These are phyloP conservation scores for Eueremaeus valkanovi DNA, from an alignment of 2,888 invertebrate genomes.

Conservation along the genomic window DNA sequence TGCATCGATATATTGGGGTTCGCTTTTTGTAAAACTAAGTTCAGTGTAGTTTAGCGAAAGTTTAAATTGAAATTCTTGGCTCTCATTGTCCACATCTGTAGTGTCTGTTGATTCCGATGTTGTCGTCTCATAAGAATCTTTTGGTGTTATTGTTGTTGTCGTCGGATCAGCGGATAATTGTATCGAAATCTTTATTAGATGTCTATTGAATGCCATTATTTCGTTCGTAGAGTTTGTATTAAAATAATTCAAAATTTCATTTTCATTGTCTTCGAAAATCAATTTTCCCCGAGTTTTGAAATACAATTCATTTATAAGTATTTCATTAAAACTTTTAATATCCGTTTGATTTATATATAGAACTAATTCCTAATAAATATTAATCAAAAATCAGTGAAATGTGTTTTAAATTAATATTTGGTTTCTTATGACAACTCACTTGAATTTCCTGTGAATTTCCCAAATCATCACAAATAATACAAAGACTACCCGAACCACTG, in stretches of 20 bases:
- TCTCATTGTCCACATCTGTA: not conserved
- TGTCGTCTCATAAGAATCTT: not conserved
- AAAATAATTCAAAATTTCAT: not conserved
- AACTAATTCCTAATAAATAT: not conserved
- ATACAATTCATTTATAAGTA: not conserved
- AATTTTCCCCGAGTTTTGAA: not conserved
- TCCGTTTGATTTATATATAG: not conserved
- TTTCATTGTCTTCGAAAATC: not conserved
- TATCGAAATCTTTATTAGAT: not conserved
- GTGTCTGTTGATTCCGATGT: not conserved
- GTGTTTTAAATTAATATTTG: not conserved
- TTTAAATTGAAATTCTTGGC: not conserved
- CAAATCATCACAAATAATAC: not conserved
- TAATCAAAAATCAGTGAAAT: not conserved
- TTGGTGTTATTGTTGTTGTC: not conserved
- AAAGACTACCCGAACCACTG: constrained; percentile 21
- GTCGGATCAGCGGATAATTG: not conserved
- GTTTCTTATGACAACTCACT: not conserved
- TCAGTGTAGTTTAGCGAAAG: not conserved
- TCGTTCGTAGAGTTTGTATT: not conserved
- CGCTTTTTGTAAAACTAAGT: not conserved
- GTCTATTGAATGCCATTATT: not conserved
- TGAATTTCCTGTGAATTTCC: not conserved
- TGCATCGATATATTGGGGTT: not conserved
- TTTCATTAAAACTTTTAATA: not conserved